These are phyloP conservation scores for Heteronetta atricapilla DNA, from an alignment of 2,113 vertebrate genomes.

Conservation along the genomic window DNA sequence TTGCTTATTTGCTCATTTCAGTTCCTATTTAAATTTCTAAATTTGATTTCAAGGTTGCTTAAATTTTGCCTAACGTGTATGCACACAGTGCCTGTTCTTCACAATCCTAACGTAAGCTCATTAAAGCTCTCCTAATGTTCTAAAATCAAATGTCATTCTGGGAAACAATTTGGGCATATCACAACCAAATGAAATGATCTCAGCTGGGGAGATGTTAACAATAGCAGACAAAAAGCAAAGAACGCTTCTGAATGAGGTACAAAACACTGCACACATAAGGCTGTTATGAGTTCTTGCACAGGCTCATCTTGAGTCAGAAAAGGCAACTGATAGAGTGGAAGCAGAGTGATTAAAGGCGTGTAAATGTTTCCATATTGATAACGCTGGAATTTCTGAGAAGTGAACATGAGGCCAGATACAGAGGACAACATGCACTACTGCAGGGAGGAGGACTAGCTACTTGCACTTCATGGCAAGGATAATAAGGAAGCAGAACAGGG, in stretches of 20 bases:
- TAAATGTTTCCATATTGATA: not conserved
- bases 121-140: not conserved
- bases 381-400: not conserved
- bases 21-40: slow-evolving; percentile 14
- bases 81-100: not conserved
- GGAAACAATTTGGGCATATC: not conserved
- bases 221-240: slow-evolving; percentile 15
- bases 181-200: not conserved
- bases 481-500: not conserved
- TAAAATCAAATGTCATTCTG: not conserved
- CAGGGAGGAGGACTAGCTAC: not conserved
- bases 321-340: not conserved
- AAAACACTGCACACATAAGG: not conserved
- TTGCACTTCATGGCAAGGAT: not conserved
- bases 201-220: not conserved
- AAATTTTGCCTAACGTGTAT: not conserved
- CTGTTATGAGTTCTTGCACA: not conserved
- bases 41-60: slow-evolving; percentile 38
- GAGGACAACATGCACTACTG: not conserved
- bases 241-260: not conserved
- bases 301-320: not conserved
- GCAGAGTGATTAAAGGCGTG: not conserved
- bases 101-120: not conserved
- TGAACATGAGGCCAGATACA: not conserved
- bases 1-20: not conserved